Evolutionary conservation across 1,140 invertebrate genomes (phyloP).

Genomic region (Pissodes strobi): DNA sequence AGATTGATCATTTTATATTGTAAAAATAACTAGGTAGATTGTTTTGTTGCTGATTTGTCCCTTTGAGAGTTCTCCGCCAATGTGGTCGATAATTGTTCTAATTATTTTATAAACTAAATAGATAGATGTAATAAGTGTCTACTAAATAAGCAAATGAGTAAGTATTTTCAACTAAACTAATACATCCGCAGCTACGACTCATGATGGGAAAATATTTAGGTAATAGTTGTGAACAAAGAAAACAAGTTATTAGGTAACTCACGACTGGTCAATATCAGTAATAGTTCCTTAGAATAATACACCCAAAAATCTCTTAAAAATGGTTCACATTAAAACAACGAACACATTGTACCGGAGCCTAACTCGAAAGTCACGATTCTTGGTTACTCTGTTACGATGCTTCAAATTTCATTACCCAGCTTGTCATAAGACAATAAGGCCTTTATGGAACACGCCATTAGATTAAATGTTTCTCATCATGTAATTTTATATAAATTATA

Average conservation of each 20-base stretch:
- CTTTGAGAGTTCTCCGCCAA: too few relatives aligned
- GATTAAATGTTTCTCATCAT: slow-evolving; percentile 27
- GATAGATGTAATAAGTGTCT: too few relatives aligned
- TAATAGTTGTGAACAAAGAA: too few relatives aligned
- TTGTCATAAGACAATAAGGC: slow-evolving; percentile 33
- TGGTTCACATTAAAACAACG: slow-evolving; percentile 15
- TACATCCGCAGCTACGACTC: too few relatives aligned
- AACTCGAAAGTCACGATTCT: slow-evolving; percentile 27
- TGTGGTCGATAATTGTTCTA: not conserved
- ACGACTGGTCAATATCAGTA: too few relatives aligned
- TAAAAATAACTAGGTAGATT: not conserved
- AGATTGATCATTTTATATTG: not conserved
- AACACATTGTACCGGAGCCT: not conserved
- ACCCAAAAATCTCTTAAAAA: not conserved
- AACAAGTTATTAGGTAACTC: too few relatives aligned
- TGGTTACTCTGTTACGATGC: slow-evolving; percentile 14
- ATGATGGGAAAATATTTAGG: too few relatives aligned
- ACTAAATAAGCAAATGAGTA: too few relatives aligned
- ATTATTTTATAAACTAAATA: not conserved
- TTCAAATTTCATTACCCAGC: slow-evolving; percentile 34
- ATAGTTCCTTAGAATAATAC: too few relatives aligned
- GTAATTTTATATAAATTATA: not conserved
- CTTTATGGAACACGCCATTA: slow-evolving; percentile 29
- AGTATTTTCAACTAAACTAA: too few relatives aligned
- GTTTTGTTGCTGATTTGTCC: too few relatives aligned